Evolutionary conservation across 92 coral and sea anemone genomes (phyloP).

Genomic region (Porites cylindrica): DNA sequence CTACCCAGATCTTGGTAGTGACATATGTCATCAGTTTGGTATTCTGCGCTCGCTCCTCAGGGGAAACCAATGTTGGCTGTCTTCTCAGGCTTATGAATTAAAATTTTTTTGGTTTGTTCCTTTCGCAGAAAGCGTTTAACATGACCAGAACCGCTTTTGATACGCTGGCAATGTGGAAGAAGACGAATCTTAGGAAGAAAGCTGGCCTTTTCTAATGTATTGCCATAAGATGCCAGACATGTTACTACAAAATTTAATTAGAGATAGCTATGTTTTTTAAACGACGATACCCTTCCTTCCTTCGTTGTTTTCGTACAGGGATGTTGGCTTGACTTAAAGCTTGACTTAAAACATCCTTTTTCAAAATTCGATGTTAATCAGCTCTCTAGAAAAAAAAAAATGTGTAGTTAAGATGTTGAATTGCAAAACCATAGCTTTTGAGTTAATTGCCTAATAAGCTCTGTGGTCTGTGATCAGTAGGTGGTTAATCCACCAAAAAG

Average conservation of each 20-base stretch:
- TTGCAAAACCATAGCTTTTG: too few species aligned
- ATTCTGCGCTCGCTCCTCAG: not conserved
- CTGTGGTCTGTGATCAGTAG: too few species aligned
- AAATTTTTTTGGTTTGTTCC: conserved; percentile 6
- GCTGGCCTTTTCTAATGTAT: conserved; percentile 86
- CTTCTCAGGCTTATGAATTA: not conserved
- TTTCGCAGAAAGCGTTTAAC: conserved; percentile 83
- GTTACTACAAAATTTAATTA: conserved; percentile 31
- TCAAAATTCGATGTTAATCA: too few species aligned
- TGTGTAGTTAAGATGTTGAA: too few species aligned
- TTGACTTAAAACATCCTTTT: not conserved
- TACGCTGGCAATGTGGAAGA: conserved; percentile 91
- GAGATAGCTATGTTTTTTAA: not conserved
- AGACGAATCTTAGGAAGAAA: conserved; percentile 82
- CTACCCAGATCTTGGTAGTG: too few species aligned
- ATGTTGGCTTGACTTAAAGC: not conserved
- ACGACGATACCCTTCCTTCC: not conserved
- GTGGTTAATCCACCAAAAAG: too few species aligned
- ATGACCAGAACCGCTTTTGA: conserved; percentile 82
- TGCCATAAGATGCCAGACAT: conserved; percentile 24
- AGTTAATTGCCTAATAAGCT: too few species aligned
- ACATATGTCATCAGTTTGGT: too few species aligned
- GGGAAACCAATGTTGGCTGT: too few species aligned
- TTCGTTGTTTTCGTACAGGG: not conserved
- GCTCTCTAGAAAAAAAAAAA: too few species aligned